Evolutionary conservation across 2,113 vertebrate genomes (phyloP), one percentile per base, ranked within the genome.

Genomic region (Leptobrachium leishanense): DNA sequence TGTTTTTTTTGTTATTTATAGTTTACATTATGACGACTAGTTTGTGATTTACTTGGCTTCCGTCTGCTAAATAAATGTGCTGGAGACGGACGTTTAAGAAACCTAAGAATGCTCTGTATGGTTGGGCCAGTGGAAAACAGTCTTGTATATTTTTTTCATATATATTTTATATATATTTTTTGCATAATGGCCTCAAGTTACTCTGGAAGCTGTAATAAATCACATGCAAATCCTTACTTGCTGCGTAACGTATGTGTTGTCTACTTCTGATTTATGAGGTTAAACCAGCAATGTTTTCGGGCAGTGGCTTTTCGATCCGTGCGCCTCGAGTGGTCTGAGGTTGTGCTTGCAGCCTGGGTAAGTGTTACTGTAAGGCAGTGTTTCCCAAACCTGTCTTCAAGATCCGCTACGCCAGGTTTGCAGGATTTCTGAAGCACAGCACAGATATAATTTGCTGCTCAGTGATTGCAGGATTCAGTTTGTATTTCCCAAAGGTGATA

Each of bases 1-100:
- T 71, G 43, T 65, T 79, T 50, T 44, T 31, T 65, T 65, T 72
- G 66, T 6, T 55, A 72, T 79, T 72, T 79, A 72, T 72, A 72
- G 43, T 72, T 62, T 44, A 43, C 55, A 59, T 31, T 69, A 62
- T 11, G 12, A 44, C 40, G 40, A 66, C 53, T 43, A 12, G 41
- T 70, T 63, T 59, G 69, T 79, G 15, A 50, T 67, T 67, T 68
- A 15, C 5, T 44, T 9, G 15, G 39, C 40, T 42, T 72, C 9
- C 5, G 41, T 2, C 40, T 3, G 31, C 20, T 55, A 3, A 20
- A 55, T 67, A 9, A 63, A 40, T 50, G 74, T 54, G 20, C 11
- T 63, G 3, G 13, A 31, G 40, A 50, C 6, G 44, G 2, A 43
- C 66, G 40, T 55, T 15, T 15, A n/a, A 65, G 8, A 10, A 39